Conservation (phyloP, 37 sponge, comb jelly and placozoan genomes). For the Diacarnus erythraeanus region DNA sequence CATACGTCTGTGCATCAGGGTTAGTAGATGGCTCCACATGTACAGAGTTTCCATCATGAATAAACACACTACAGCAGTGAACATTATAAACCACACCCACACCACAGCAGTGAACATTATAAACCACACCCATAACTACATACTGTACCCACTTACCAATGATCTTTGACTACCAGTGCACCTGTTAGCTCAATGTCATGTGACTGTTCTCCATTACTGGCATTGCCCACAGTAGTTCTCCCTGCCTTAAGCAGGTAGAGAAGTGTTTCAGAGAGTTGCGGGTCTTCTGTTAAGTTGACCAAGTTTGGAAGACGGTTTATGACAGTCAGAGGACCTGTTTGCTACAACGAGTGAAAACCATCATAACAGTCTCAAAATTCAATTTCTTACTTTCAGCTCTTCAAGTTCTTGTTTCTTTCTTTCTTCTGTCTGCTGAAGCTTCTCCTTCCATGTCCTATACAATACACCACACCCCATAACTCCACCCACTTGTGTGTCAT, state of each 20-base stretch:
- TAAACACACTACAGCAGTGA: neutral
- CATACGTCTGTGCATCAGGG: slow-evolving; percentile 65
- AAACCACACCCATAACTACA: neutral
- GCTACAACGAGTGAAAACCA: slow-evolving; percentile 30
- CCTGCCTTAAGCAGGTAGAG: slow-evolving; percentile 83
- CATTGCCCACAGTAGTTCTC: slow-evolving; percentile 60
- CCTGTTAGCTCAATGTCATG: slow-evolving; percentile 83
- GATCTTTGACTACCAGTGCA: slow-evolving; percentile 64
- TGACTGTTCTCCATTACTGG: neutral
- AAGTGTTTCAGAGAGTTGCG: slow-evolving; percentile 88
- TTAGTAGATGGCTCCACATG: slow-evolving; percentile 35
- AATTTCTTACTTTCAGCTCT: slow-evolving; percentile 63
- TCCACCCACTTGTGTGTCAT: neutral
- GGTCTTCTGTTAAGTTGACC: slow-evolving; percentile 91
- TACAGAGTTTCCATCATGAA: slow-evolving; percentile 9
- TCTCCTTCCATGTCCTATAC: slow-evolving; percentile 76
- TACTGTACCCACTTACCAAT: slow-evolving; percentile 50
- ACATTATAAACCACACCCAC: slow-evolving; percentile 10
- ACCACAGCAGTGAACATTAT: too few species aligned
- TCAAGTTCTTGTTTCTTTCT: slow-evolving; percentile 77
- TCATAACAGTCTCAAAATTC: too few species aligned
- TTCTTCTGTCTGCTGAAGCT: slow-evolving; percentile 55
- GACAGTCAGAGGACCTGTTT: slow-evolving; percentile 69
- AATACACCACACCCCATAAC: neutral
- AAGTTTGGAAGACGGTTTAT: slow-evolving; percentile 82